Conservation (phyloP, 1,140 invertebrate species). For the Zophobas morio region DNA sequence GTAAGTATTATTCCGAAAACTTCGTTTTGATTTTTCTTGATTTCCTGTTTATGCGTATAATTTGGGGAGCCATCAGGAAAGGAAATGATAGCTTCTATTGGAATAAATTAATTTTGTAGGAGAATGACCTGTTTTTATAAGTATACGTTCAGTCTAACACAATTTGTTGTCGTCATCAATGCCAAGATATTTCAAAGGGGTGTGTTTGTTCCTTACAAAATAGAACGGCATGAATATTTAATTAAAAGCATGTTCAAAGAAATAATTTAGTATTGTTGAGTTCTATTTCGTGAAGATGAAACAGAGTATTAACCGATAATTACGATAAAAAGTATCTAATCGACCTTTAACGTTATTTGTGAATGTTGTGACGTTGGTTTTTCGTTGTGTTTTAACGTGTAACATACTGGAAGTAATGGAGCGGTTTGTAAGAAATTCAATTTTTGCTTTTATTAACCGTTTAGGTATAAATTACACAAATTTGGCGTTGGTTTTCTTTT, state of each 20-base stretch:
- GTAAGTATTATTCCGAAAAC: not conserved
- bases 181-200: conserved; percentile 36
- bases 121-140: conserved; percentile 18
- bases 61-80: not conserved
- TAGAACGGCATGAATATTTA: conserved; percentile 14
- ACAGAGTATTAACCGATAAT: conserved; percentile 13
- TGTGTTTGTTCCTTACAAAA: conserved; percentile 24
- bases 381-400: not conserved
- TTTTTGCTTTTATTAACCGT: not conserved
- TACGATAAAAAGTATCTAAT: conserved; percentile 6
- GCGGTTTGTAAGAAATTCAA: not conserved
- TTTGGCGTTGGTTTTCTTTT: too few relatives aligned
- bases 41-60: conserved; percentile 25
- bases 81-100: conserved; percentile 14
- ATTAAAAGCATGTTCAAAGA: conserved; percentile 34
- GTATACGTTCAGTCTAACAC: conserved; percentile 9
- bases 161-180: conserved; percentile 26
- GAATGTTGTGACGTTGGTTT: not conserved
- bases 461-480: too few relatives aligned
- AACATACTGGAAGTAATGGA: too few relatives aligned
- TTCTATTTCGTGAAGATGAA: conserved; percentile 35
- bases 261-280: conserved; percentile 31
- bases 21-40: not conserved
- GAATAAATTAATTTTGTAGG: conserved; percentile 13
- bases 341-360: not conserved